These are phyloP conservation scores for Leptinotarsa undecemlineata DNA, from an alignment of 1,140 invertebrate species.

Conservation along the genomic window DNA sequence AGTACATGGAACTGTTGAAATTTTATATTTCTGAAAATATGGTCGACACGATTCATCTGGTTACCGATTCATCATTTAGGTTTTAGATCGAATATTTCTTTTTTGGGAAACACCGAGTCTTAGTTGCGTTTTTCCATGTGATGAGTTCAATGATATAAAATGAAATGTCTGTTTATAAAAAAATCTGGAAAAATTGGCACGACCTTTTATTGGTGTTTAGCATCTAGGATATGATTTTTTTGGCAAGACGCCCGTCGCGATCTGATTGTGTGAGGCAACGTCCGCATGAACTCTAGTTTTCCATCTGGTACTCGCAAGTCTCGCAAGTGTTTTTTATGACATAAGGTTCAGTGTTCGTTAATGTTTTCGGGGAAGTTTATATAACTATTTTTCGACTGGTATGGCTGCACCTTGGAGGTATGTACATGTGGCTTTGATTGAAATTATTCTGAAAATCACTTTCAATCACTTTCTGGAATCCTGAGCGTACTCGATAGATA, in stretches of 20 bases:
- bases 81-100: no score
- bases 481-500: no score
- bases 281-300: constrained; percentile 18
- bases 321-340: constrained; percentile 17
- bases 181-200: constrained; percentile 9
- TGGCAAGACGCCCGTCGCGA: neutral
- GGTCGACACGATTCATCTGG: no score
- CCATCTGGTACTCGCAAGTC: constrained; percentile 16
- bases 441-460: neutral
- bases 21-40: no score
- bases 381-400: neutral
- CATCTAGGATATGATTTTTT: constrained; percentile 21
- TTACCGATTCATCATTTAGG: no score
- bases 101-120: no score
- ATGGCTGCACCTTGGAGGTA: neutral
- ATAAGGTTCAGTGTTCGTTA: constrained; percentile 13
- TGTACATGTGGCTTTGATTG: neutral
- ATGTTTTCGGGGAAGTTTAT: constrained; percentile 13
- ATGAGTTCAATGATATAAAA: neutral
- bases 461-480: no score
- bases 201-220: constrained; percentile 13
- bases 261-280: constrained; percentile 11
- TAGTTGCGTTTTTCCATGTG: neutral
- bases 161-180: constrained; percentile 1
- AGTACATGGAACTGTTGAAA: no score